Evolutionary conservation across 2,888 invertebrate genomes (phyloP).

Genomic region (Deilephila porcellus): DNA sequence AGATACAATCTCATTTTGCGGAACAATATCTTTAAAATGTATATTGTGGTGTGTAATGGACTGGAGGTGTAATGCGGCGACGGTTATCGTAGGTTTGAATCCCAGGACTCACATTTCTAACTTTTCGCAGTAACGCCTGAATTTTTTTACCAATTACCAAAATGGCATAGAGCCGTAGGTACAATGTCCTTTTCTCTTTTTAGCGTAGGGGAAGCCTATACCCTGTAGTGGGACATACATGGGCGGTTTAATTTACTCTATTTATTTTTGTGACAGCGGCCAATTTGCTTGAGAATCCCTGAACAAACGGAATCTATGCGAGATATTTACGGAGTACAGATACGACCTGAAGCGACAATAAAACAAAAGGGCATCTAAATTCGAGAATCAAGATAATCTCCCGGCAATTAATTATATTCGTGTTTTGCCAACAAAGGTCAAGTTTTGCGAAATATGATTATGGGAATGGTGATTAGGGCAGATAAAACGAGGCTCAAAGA

Average conservation of each 20-base stretch:
- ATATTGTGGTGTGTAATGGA: no score
- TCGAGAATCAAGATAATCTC: not conserved
- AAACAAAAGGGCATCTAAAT: conserved; percentile 18
- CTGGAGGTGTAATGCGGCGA: no score
- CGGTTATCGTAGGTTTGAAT: no score
- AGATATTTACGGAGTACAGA: not conserved
- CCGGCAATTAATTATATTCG: conserved; percentile 25
- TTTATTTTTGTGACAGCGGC: not conserved
- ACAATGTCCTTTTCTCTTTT: no score
- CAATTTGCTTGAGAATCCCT: not conserved
- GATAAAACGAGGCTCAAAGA: conserved; percentile 45
- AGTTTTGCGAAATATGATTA: conserved; percentile 39
- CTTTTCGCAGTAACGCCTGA: no score
- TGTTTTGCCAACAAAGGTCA: conserved; percentile 25
- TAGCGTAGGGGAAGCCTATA: no score
- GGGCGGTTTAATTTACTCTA: no score
- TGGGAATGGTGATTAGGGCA: conserved; percentile 41
- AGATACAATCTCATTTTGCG: not conserved
- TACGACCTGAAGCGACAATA: conserved; percentile 5
- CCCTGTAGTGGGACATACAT: no score
- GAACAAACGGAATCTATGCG: not conserved
- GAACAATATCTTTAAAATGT: not conserved
- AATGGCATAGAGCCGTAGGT: no score
- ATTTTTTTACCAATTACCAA: no score
- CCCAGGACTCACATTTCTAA: no score